phyloP scores from a whole-genome alignment of 2,888 invertebrate species.

The Alentia gelatinosa region DNA sequence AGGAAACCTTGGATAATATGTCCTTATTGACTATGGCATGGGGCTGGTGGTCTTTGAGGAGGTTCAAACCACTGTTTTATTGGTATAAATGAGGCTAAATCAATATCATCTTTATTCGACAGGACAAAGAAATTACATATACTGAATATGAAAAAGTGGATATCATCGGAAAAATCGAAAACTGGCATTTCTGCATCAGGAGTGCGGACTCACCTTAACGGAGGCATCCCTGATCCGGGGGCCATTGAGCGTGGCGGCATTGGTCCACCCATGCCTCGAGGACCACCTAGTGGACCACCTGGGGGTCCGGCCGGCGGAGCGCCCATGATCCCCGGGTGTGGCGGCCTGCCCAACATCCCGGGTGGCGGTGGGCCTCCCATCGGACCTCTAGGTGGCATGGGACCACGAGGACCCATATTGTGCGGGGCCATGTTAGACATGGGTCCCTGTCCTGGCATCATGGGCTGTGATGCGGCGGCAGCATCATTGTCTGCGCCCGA shows the following conservation, averaged over 20 bases:
- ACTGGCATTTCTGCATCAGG: not conserved
- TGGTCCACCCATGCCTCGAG: constrained; percentile 28
- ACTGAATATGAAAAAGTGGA: too few species aligned
- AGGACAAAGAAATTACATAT: too few species aligned
- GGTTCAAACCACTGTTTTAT: too few species aligned
- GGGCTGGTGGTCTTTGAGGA: too few species aligned
- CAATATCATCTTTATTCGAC: too few species aligned
- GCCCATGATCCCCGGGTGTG: not conserved
- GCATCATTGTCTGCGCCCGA: not conserved
- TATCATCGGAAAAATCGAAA: too few species aligned
- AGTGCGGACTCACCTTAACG: not conserved
- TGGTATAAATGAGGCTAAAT: too few species aligned
- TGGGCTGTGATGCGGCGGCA: not conserved
- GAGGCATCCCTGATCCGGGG: constrained; percentile 14
- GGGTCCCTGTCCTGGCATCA: not conserved
- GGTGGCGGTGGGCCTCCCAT: not conserved
- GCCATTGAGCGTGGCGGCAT: not conserved
- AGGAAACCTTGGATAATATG: too few species aligned
- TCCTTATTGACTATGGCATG: too few species aligned
- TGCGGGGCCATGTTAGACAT: not conserved
- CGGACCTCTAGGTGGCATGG: too few species aligned
- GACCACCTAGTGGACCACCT: too few species aligned
- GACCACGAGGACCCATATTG: not conserved
- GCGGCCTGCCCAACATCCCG: not conserved
- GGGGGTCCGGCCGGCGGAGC: not conserved